Base-by-base conservation (phyloP, 2,797 vertebrate species). In the Myiotriccus ornatus region DNA sequence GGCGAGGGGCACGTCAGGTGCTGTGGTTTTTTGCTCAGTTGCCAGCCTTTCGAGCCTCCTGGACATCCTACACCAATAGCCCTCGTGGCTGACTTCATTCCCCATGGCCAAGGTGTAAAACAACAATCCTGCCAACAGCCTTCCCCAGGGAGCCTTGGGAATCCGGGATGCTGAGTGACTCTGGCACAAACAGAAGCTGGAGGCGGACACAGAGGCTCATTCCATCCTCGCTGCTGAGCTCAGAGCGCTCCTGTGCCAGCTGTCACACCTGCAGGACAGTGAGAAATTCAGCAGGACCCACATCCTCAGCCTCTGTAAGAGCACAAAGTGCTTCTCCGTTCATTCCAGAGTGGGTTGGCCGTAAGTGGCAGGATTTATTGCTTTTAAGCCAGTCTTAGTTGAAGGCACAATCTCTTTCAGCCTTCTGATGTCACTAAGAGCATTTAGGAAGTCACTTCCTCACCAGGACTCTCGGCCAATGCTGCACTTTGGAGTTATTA, bases 401-500 rank as follows among this genome's bases (percentile, higher is more conserved):
- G 30, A 41, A 77, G 71, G 67, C 22, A 6, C 11, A 46, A 32
- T 16, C 41, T 44, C 59, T 55, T 44, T 10, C 46, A 44, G 65
- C 7, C 55, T 74, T 59, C 28, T 56, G 56, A 23, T 80, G 77
- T 11, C 68, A 25, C 37, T 55, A 43, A 89, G 53, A 90, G 82
- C 79, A 44, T 56, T 80, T 27, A 68, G 34, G 69, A 53, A 89
- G 37, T 43, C 79, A 27, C 57, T 78, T 78, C 64, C 74, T 73
- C 43, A 12, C 34, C 28, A 3, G 24, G 64, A 92, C 76, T 85
- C 87, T 39, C 34, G 1, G 89, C 85, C 87, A 93, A 50, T 39
- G 24, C 56, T 83, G 78, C 84, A 83, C 84, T 91, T 80, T 44
- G 30, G 49, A 63, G 35, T 87, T 93, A 96, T 83, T 89, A 64